phyloP scores from a whole-genome alignment of 2,888 invertebrate species.

The Tipula vernalis region DNA sequence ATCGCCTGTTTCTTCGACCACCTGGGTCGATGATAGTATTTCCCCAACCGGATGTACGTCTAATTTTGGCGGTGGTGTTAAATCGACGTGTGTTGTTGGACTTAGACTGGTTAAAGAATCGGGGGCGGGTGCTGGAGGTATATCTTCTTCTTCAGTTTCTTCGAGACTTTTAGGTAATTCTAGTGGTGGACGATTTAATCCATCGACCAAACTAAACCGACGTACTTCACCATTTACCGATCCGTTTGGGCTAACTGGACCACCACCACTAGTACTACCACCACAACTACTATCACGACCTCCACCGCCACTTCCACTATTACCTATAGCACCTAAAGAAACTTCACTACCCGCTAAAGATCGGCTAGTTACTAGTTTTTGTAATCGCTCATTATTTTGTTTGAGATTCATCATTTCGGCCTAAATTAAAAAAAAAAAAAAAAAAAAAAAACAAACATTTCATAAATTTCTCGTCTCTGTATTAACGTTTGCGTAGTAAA shows the following conservation, averaged over 20 bases:
- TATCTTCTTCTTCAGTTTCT: slow-evolving; percentile 34
- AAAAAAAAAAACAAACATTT: neutral
- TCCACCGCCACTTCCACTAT: slow-evolving; percentile 19
- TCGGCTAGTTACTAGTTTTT: slow-evolving; percentile 64
- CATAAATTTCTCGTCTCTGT: neutral
- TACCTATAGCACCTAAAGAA: slow-evolving; percentile 38
- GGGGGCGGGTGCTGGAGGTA: slow-evolving; percentile 31
- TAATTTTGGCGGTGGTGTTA: slow-evolving; percentile 34
- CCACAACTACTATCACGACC: slow-evolving; percentile 18
- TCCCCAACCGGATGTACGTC: slow-evolving; percentile 28
- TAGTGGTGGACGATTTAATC: slow-evolving; percentile 34
- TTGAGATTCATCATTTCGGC: slow-evolving; percentile 89
- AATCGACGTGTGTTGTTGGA: slow-evolving; percentile 32
- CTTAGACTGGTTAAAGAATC: slow-evolving; percentile 33
- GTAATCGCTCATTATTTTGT: slow-evolving; percentile 91
- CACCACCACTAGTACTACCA: slow-evolving; percentile 5
- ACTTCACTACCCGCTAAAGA: slow-evolving; percentile 49
- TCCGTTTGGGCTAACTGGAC: slow-evolving; percentile 34
- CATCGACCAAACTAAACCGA: slow-evolving; percentile 46
- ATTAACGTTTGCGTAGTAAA: neutral
- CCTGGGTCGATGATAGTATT: slow-evolving; percentile 25
- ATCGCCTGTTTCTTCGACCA: slow-evolving; percentile 49
- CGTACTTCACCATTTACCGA: slow-evolving; percentile 42
- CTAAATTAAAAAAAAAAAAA: neutral
- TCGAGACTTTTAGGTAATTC: slow-evolving; percentile 33